Percentiles rank a stretch among this genome's conserved stretches.
Evolutionary conservation across 2,797 vertebrate genomes (phyloP).

Genomic region (Arremon aurantiirostris): DNA sequence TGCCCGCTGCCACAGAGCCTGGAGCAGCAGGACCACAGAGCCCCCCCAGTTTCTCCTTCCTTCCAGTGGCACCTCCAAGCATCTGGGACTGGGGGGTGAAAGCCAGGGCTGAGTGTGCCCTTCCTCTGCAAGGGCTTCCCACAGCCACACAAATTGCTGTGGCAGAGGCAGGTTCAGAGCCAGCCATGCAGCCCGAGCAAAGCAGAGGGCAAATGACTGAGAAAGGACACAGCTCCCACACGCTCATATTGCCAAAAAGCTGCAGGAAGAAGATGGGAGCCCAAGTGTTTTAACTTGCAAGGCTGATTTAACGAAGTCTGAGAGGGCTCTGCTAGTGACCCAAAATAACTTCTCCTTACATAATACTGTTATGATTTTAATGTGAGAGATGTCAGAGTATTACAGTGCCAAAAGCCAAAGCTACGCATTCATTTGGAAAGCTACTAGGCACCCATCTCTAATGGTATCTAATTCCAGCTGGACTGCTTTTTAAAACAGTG

Average conservation of each 20-base stretch:
- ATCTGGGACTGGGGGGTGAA: background rate
- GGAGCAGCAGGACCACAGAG: background rate
- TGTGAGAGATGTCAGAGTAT: constrained; percentile 6
- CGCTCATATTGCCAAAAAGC: accelerated
- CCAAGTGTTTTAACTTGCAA: background rate
- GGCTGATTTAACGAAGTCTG: background rate
- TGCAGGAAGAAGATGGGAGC: background rate
- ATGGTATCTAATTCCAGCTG: constrained; percentile 44
- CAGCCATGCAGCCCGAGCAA: accelerated
- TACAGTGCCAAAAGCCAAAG: constrained; percentile 41
- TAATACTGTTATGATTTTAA: constrained; percentile 50
- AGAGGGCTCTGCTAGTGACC: constrained; percentile 5
- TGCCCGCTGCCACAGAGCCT: accelerated
- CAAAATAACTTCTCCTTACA: constrained; percentile 55
- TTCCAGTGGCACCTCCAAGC: background rate
- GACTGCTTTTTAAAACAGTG: background rate
- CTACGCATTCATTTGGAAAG: constrained; percentile 36
- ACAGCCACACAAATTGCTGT: accelerated
- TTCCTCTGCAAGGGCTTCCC: accelerated
- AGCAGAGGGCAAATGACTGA: background rate
- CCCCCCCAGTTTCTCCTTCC: background rate
- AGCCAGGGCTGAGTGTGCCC: background rate
- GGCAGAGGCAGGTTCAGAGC: background rate
- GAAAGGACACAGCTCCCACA: background rate
- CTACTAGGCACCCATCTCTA: background rate